phyloP scores from a whole-genome alignment of 2,888 invertebrate species.

The Drosophila hamatofila region DNA sequence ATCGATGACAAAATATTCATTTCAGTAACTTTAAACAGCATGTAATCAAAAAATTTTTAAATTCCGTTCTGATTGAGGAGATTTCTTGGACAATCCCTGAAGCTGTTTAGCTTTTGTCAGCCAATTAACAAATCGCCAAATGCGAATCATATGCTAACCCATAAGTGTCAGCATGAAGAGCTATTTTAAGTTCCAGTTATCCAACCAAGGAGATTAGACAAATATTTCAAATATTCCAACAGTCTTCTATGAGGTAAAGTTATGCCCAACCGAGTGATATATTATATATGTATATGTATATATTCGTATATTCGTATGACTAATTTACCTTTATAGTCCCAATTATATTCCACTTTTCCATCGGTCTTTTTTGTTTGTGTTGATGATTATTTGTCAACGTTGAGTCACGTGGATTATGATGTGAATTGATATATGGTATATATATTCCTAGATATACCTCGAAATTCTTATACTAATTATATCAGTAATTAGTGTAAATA shows the following conservation, averaged over 20 bases:
- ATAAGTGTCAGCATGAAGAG: conserved; percentile 35
- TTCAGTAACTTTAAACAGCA: conserved; percentile 37
- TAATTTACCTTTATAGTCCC: not conserved
- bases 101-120: conserved; percentile 27
- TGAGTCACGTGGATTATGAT: conserved; percentile 1
- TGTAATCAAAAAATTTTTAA: conserved; percentile 36
- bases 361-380: conserved; percentile 13
- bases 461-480: not conserved
- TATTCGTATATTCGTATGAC: not conserved
- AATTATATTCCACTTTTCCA: conserved; percentile 4
- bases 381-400: not conserved
- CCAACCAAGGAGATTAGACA: conserved; percentile 35
- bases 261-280: not conserved
- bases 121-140: conserved; percentile 24
- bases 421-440: not conserved
- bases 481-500: not conserved
- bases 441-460: not conserved
- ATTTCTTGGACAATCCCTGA: conserved; percentile 35
- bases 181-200: conserved; percentile 36
- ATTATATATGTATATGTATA: not conserved
- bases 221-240: conserved; percentile 25
- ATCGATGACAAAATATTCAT: conserved; percentile 25
- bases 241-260: conserved; percentile 38
- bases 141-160: conserved; percentile 30
- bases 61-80: conserved; percentile 31